phyloP scores from a whole-genome alignment of 2,797 vertebrate species.

The Cossypha niveicapilla region DNA sequence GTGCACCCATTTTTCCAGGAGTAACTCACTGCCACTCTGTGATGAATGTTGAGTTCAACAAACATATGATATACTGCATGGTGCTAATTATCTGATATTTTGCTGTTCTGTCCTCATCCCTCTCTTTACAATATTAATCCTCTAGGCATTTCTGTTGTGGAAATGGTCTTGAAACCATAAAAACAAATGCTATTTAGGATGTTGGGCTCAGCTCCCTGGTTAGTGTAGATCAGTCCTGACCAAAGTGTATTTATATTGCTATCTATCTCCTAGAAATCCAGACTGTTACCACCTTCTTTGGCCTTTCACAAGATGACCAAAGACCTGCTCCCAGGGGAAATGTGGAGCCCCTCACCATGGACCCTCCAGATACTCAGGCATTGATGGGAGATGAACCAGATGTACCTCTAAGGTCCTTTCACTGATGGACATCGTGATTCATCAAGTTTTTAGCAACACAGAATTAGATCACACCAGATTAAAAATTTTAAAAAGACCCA shows the following conservation, averaged over 20 bases:
- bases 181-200: not conserved
- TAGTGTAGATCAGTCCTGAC: not conserved
- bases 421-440: not conserved
- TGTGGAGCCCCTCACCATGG: not conserved
- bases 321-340: not conserved
- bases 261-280: not conserved
- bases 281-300: not conserved
- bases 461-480: conserved; percentile 7
- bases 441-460: not conserved
- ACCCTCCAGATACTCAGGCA: not conserved
- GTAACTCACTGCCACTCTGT: not conserved
- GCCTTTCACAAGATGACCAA: not conserved
- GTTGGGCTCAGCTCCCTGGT: not conserved
- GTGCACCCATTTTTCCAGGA: not conserved
- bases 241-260: not conserved
- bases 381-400: not conserved
- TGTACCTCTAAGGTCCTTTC: not conserved
- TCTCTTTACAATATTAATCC: not conserved
- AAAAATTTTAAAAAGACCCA: not conserved
- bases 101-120: not conserved
- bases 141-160: not conserved
- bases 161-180: conserved; percentile 5
- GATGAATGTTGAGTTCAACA: not conserved
- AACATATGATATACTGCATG: not conserved
- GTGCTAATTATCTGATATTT: conserved; percentile 18